Percentiles rank a stretch among this genome's conserved stretches.
These are phyloP conservation scores for Euphydryas editha DNA, from an alignment of 2,888 invertebrate genomes.

Conservation along the genomic window DNA sequence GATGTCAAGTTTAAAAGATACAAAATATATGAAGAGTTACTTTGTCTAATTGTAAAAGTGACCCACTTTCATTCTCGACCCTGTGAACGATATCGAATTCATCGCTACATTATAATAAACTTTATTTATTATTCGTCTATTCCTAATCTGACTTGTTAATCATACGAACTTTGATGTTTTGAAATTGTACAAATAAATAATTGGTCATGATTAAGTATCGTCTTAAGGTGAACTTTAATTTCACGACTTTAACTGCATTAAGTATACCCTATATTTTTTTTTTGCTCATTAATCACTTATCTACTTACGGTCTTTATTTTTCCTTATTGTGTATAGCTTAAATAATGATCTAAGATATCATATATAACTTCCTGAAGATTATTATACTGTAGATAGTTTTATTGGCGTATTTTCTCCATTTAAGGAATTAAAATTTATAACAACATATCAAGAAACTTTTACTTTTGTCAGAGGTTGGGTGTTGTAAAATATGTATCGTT, in stretches of 20 bases:
- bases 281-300: conserved; percentile 49
- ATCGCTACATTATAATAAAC: conserved; percentile 30
- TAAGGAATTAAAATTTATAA: conserved; percentile 60
- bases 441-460: conserved; percentile 47
- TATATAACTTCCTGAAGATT: conserved; percentile 42
- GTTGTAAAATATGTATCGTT: background rate
- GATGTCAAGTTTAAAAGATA: conserved; percentile 5
- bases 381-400: conserved; percentile 49
- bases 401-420: conserved; percentile 52
- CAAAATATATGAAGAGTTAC: conserved; percentile 3
- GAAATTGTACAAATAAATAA: conserved; percentile 20
- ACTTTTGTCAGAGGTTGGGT: conserved; percentile 51
- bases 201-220: conserved; percentile 15
- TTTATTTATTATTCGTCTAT: conserved; percentile 39
- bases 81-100: conserved; percentile 27
- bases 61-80: conserved; percentile 23
- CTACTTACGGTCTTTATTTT: conserved; percentile 45
- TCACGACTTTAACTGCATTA: conserved; percentile 11
- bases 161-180: conserved; percentile 19
- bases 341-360: conserved; percentile 41
- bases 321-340: conserved; percentile 50
- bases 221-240: background rate
- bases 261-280: conserved; percentile 43
- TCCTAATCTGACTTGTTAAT: conserved; percentile 25
- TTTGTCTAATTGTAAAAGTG: conserved; percentile 18